These are phyloP conservation scores for Lagopus muta DNA, from an alignment of 2,113 vertebrate genomes.

Conservation along the genomic window DNA sequence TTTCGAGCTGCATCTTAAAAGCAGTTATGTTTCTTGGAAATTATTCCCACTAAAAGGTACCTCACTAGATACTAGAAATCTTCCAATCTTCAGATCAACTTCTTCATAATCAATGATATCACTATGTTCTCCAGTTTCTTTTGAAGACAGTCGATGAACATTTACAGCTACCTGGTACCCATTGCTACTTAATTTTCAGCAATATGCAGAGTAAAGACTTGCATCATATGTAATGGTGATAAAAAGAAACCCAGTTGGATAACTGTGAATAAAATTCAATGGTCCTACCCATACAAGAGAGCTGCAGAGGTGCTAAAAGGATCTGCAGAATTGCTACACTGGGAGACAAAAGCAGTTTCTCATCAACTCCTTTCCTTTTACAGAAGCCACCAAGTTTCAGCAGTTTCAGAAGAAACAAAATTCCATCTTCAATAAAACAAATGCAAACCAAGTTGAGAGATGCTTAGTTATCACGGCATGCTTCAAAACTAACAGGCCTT, in stretches of 20 bases:
- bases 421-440: neutral
- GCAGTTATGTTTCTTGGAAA: neutral
- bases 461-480: neutral
- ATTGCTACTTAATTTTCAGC: neutral
- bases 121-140: neutral
- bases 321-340: neutral
- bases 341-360: neutral
- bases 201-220: neutral
- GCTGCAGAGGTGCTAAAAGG: neutral
- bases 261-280: neutral
- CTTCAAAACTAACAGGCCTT: neutral
- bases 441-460: too few relatives aligned
- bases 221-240: neutral
- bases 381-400: neutral
- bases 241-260: neutral
- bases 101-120: neutral
- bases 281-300: accelerated
- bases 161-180: neutral
- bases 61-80: neutral
- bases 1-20: neutral
- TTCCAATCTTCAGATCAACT: neutral
- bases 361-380: neutral
- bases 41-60: neutral
- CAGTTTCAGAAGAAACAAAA: neutral
- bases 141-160: neutral